Evolutionary conservation across 2,113 vertebrate species (phyloP), one percentile per base, ranked within the genome.

Genomic region (Chroicocephalus ridibundus): DNA sequence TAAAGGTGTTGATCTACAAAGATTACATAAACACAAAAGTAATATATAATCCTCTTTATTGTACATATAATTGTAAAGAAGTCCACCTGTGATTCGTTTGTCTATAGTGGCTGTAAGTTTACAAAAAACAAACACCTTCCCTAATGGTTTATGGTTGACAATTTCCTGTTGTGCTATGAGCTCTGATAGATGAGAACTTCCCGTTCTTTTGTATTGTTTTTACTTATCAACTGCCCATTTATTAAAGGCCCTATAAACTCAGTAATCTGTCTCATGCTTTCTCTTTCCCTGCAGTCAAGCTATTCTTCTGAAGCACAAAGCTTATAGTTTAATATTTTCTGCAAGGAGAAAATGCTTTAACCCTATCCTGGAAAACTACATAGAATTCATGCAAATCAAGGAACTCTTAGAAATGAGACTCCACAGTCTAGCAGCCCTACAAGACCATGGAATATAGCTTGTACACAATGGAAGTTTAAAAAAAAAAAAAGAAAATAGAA

Each of bases 201-300:
- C 94, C 29, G 85, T 94, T 96, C 95, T 94, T 97, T 97, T 94
- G 95, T 97, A 97, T 97, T 97, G 96, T 97, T 97, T 97, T 95
- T 79, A 97, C 92, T 98, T 98, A 98, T 98, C 97, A 97, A 97
- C 94, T 86, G 79, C 55, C 85, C 86, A 87, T 96, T 98, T 98
- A 98, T 97, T 98, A 98, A 98, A 98, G 81, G 83, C 78, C 72
- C 95, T 77, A 79, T 34, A 92, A 97, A 77, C 91, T 92, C 87
- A 91, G 95, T 76, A 94, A 95, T 94, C 97, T 96, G 75, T 87
- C 87, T 92, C 52, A 40, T 7, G 42, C 78, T 44, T 89, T 93
- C 93, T 92, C 85, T 69, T 91, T 96, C 86, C 81, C 68, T 65
- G 64, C 54, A 96, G 86, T 64, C 88, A 92, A 68, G 74, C 82